Conservation (phyloP, 2,888 invertebrate genomes). For the Fragum sueziense region DNA sequence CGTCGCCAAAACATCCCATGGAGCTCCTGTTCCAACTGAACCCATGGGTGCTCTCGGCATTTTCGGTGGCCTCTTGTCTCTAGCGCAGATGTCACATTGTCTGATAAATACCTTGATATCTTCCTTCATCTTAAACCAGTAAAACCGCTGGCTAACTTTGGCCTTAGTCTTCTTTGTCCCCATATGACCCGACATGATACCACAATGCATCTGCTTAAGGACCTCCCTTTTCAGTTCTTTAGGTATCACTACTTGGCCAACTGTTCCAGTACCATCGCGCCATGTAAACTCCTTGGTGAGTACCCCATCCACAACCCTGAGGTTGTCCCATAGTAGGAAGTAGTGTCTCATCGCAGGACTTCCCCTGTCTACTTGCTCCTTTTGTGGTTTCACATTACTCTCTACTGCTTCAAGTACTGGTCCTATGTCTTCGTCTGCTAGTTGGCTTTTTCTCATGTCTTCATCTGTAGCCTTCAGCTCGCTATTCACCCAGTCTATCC, state of each 20-base stretch:
- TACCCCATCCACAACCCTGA: conserved; percentile 1
- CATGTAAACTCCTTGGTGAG: conserved; percentile 13
- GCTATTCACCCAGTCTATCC: no score
- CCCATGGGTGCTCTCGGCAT: conserved; percentile 11
- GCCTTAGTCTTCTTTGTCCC: conserved; percentile 29
- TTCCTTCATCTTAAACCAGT: conserved; percentile 30
- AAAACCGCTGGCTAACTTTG: conserved; percentile 26
- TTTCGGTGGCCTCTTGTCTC: conserved; percentile 30
- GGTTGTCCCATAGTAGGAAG: conserved; percentile 28
- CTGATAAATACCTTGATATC: conserved; percentile 17
- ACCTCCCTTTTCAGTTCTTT: conserved; percentile 6
- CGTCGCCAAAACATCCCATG: conserved; percentile 35
- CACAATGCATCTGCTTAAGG: conserved; percentile 28
- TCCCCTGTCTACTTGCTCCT: neutral
- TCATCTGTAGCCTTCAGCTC: no score
- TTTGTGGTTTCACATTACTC: conserved; percentile 2
- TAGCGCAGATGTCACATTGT: conserved; percentile 33
- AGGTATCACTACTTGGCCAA: conserved; percentile 17
- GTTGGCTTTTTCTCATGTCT: no score
- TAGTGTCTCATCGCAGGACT: conserved; percentile 36
- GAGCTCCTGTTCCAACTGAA: conserved; percentile 90
- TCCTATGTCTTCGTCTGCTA: no score
- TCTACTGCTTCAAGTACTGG: no score
- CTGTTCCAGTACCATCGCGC: conserved; percentile 9
- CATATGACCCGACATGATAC: conserved; percentile 29